These are phyloP conservation scores for Torymus aiolomorphi DNA, from an alignment of 2,888 invertebrate genomes.

Conservation along the genomic window DNA sequence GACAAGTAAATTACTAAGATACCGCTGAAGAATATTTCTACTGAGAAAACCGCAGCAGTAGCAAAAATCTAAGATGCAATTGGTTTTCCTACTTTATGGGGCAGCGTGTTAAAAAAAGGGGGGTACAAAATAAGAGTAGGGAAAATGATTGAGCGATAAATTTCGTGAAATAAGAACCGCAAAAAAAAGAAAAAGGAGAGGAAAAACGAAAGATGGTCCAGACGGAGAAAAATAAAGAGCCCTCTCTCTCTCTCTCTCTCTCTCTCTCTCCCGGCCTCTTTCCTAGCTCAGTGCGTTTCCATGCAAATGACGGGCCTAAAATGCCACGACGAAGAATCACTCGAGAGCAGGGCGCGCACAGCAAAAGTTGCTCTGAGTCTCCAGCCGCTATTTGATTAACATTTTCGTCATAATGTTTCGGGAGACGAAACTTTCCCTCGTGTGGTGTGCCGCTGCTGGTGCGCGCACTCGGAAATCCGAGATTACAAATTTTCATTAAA, in stretches of 20 bases:
- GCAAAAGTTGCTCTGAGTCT: conserved; percentile 17
- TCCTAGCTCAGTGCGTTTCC: conserved; percentile 56
- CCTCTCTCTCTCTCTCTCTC: too few species aligned
- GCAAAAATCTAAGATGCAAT: too few species aligned
- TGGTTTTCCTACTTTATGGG: too few species aligned
- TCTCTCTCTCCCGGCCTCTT: not conserved
- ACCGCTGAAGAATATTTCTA: too few species aligned
- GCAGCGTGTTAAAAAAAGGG: not conserved
- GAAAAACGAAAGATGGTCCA: conserved; percentile 47
- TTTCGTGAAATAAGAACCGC: conserved; percentile 54
- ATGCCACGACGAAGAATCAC: conserved; percentile 38
- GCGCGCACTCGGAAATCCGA: conserved; percentile 64
- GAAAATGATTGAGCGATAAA: conserved; percentile 52
- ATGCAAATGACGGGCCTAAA: conserved; percentile 63
- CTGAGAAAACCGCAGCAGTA: too few species aligned
- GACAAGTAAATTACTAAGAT: too few species aligned
- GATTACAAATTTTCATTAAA: conserved; percentile 74
- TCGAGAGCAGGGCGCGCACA: conserved; percentile 53
- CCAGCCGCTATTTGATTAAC: conserved; percentile 67
- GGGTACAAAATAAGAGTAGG: conserved; percentile 22
- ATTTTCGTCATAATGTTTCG: conserved; percentile 66
- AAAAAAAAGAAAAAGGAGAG: conserved; percentile 50
- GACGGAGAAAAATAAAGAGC: conserved; percentile 3
- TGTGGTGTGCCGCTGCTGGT: conserved; percentile 4
- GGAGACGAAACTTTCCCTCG: conserved; percentile 51